A percentile compares a stretch with the other conserved stretches of the same genome.
phyloP scores from a whole-genome alignment of 1,140 invertebrate species.

The Drosophila rufa region DNA sequence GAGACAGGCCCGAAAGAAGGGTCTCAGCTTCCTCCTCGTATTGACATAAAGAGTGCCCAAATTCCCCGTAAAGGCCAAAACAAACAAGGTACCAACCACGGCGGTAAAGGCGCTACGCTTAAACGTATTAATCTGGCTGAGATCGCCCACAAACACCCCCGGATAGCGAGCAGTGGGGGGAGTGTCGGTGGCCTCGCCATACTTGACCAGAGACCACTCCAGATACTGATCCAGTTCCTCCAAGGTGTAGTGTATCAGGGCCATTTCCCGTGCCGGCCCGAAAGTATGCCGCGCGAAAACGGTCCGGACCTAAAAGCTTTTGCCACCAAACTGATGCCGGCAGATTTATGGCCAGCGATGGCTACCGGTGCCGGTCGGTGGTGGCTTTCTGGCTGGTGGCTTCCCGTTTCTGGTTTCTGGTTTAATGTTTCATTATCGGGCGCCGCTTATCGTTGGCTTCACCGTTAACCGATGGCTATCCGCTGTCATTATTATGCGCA shows the following conservation, averaged over 20 bases:
- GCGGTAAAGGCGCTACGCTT: slow-evolving; percentile 41
- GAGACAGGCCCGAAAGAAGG: slow-evolving; percentile 82
- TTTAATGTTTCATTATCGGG: slow-evolving; percentile 36
- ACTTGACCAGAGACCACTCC: slow-evolving; percentile 20
- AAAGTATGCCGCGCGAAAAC: slow-evolving; percentile 47
- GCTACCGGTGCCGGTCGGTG: slow-evolving; percentile 8
- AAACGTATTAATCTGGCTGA: slow-evolving; percentile 34
- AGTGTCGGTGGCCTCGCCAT: slow-evolving; percentile 12
- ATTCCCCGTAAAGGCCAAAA: slow-evolving; percentile 66
- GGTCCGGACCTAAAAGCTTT: slow-evolving; percentile 19
- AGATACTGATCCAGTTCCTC: slow-evolving; percentile 35
- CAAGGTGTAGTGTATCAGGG: slow-evolving; percentile 40
- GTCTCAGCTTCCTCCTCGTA: slow-evolving; percentile 63
- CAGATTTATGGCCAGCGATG: slow-evolving; percentile 35
- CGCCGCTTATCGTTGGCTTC: slow-evolving; percentile 40
- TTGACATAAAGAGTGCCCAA: slow-evolving; percentile 71
- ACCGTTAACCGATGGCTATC: slow-evolving; percentile 57
- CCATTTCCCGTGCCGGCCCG: slow-evolving; percentile 39
- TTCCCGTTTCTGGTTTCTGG: not conserved
- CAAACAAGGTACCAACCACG: slow-evolving; percentile 38
- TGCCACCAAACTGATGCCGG: slow-evolving; percentile 19
- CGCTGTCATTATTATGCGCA: slow-evolving; percentile 46
- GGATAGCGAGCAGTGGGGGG: slow-evolving; percentile 20
- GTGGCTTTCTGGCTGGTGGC: not conserved
- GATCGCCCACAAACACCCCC: slow-evolving; percentile 39